Base-by-base conservation (phyloP, 2,888 invertebrate species). In the Pristionchus mayeri region DNA sequence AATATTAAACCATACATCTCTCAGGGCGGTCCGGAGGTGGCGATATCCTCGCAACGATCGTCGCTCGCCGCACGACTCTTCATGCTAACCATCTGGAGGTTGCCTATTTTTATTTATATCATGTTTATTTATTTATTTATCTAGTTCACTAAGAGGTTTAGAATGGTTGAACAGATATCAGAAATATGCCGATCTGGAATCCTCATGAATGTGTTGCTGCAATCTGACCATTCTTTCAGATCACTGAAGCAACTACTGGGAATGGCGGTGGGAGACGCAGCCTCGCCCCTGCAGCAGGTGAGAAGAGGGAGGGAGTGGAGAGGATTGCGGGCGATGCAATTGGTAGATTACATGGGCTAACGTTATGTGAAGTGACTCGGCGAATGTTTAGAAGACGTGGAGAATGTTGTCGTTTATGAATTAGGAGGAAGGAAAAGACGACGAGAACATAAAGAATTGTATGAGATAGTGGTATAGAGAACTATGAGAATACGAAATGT, bases 251-350 rank as follows among this genome's bases (percentile, higher is more conserved):
- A 81, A 24, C 40, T 90, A 24, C 67, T 89, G 3, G 89, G 90
- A 79, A 89, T 90, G 88, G 88, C 89, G 21, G 88, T 90, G 80
- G 90, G 90, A 21, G 90, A 90, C 21, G 85, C 89, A 0, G 88
- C 90, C 2, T 83, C 87, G 52, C 89, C 88, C 13, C 85, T 90
- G 30, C 87, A 88, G 52, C 88, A 88, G 84, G 84, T 84, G 27
- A 16, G 71, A 34, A 34, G 60, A 37, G 11, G 63, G 54, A 18
- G 30, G 63, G 63, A 34, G 30, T 16, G 34, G 7, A 3, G n/a
- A 3, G 0, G 2, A 54, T 21, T 54, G 54, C 2, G 1, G 24
- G 21, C 9, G 54, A n/a, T 2, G 21, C n/a, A 24, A 27, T 60
- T 27, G 27, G 13, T 13, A 1, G 24, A 30, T 63, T 21, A 44